Base-by-base conservation (phyloP, 2,888 invertebrate species). In the Agrilus cyanescens region DNA sequence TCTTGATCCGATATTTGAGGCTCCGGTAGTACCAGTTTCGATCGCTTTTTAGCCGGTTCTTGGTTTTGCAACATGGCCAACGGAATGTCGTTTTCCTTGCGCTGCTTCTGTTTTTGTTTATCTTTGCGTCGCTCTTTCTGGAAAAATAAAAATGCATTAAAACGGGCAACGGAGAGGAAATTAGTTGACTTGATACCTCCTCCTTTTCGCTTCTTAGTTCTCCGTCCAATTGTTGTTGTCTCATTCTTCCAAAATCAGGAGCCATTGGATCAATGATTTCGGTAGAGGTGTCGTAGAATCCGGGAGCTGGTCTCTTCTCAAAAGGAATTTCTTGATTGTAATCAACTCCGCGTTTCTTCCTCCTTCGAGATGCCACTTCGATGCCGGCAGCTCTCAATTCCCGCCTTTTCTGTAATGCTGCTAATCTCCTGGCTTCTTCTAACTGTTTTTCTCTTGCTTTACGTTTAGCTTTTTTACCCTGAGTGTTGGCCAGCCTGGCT, bases 261-360 rank as follows among this genome's bases (percentile, higher is more conserved):
- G 88, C 86, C 66, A 85, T 76, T 0, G 90, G 89, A 60, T 94
- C 91, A 25, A 90, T 82, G 1, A 75, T 73, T 65, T 98, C 97
- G 46, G 80, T 82, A 0, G 88, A 80, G 0, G 97, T 96, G 63
- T 98, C 95, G 61, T 94, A 93, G 67, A 98, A 97, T 1, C 98
- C 97, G 10, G 80, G 58, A 0, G 93, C 85, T 0, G 96, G 94
- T 32, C 79, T 76, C 68, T 97, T 96, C 61, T 97, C 96, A 66
- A 99, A 98, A 0, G 98, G 95, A 54, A 98, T 85, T 69, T 99
- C 98, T 0, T 85, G 78, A 64, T 96, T 96, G 69, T 97, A 99
- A 65, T 98, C 93, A 4, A 99, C 89, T 0, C 93, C 91, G 10
- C 93, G 82, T 62, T 91, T 82, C 59, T 79, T 80, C 57, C 82